Base-by-base conservation (phyloP, 2,797 vertebrate genomes). In the Neosalanx taihuensis region DNA sequence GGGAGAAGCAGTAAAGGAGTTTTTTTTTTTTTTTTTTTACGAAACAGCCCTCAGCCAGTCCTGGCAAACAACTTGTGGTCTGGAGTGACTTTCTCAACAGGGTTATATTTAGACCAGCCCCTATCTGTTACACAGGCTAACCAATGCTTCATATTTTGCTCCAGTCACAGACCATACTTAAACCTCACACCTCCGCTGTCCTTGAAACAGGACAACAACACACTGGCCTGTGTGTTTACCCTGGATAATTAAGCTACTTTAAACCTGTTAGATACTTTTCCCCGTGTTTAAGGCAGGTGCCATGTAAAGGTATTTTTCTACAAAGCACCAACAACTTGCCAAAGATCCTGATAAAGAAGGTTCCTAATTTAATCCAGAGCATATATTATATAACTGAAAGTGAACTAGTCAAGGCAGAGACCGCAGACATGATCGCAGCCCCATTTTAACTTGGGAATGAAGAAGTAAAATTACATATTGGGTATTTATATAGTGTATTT, bases 101-200 rank as follows among this genome's bases (percentile, higher is more conserved):
- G 67, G 80, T 74, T 92, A 88, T 89, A 89, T 74, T 83, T 88
- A 87, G 90, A 89, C 74, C 59, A 31, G 0, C 29, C 35, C 72
- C 79, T 92, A 90, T 90, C 89, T 67, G 79, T 90, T 90, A 81
- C 86, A 87, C 78, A 71, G 77, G 74, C 13, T 78, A 83, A 89
- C 92, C 90, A 91, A 89, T 81, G 82, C 81, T 86, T 88, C 79
- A 86, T 84, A 51, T 87, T 88, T 63, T 80, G 77, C 72, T 73
- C 76, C 61, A 33, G 67, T 77, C 51, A 31, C 69, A 61, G 72
- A 77, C 62, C 76, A 60, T 79, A 83, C 76, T 71, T 7, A 35
- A 71, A 81, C 73, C 69, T 1, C 57, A 68, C 56, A 49, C 66
- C 72, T 74, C 53, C 67, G 67, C 57, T 67, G 62, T 70, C 51